phyloP scores from a whole-genome alignment of 2,113 vertebrate species.

The Macroglossus sobrinus region DNA sequence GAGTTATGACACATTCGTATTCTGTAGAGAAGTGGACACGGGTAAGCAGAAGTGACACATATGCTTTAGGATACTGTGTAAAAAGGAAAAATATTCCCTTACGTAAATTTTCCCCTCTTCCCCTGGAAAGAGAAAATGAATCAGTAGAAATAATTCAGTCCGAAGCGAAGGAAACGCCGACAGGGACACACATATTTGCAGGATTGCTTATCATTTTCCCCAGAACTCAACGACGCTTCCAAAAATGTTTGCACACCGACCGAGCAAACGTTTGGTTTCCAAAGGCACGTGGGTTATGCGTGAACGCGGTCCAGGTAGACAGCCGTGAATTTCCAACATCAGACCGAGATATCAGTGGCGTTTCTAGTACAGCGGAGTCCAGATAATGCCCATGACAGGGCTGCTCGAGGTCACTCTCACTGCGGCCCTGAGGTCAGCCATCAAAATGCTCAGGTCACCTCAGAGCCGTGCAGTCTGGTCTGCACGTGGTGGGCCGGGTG shows the following conservation, averaged over 20 bases:
- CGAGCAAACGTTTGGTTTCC: not conserved
- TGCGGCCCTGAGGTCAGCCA: not conserved
- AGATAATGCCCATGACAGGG: not conserved
- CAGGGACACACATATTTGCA: not conserved
- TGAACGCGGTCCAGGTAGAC: not conserved
- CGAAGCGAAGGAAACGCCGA: not conserved
- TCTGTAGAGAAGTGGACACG: not conserved
- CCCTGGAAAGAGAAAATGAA: not conserved
- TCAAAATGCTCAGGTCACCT: not conserved
- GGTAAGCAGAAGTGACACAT: not conserved
- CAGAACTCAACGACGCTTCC: not conserved
- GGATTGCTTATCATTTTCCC: not conserved
- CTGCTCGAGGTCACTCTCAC: not conserved
- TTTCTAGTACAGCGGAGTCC: not conserved
- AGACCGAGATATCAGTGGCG: not conserved
- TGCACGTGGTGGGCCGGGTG: fast-evolving
- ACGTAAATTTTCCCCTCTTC: not conserved
- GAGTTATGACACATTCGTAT: not conserved
- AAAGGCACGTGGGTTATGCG: not conserved
- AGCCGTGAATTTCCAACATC: not conserved
- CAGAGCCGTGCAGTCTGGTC: not conserved
- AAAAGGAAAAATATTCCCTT: not conserved
- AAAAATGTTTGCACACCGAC: not conserved
- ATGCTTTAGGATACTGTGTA: not conserved
- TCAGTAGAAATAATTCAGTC: not conserved